Base-by-base conservation (phyloP, 2,797 vertebrate genomes). In the Borostomias antarcticus region DNA sequence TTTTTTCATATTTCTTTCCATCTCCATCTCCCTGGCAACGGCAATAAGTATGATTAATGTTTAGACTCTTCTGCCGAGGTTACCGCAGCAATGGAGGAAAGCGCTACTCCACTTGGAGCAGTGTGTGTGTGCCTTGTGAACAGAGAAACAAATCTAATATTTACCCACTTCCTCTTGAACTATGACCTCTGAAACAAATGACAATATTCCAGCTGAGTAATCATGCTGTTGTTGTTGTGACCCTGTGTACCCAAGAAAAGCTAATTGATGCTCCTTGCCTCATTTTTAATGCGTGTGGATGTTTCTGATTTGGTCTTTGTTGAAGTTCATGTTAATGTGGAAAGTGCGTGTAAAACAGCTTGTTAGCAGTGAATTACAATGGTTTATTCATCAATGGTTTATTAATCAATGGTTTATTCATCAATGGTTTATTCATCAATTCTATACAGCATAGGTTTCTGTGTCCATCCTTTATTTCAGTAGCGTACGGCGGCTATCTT, bases 1-100 rank as follows among this genome's bases (percentile, higher is more conserved):
- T 8, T 21, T 8, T 32, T 54, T 51, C 54, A n/a, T n/a, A 3
- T 19, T 64, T 53, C 17, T 45, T 71, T 61, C 23, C n/a, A n/a
- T 65, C 11, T 26, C 7, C 28, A 57, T 53, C 57, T 60, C n/a
- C n/a, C 50, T 17, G 79, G 81, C n/a, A 80, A 79, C 70, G 51
- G 58, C 77, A 71, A 51, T 83, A 86, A 86, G 70, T 79, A 70
- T 87, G 85, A 90, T 86, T 77, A 82, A 83, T 88, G 86, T 82
- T 82, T 81, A 76, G 76, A 57, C n/a, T 77, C 71, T 68, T 78
- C 50, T 80, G 68, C 81, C 76, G 74, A 45, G 52, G 89, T 92
- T 90, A 69, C 89, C 80, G 67, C 87, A 72, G 86, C 72, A 87
- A 91, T 79, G 0, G 7, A 0, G 35, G 57, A 54, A 77, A 77